Conservation (phyloP, 1,140 invertebrate species). For the Bombus breviceps region DNA sequence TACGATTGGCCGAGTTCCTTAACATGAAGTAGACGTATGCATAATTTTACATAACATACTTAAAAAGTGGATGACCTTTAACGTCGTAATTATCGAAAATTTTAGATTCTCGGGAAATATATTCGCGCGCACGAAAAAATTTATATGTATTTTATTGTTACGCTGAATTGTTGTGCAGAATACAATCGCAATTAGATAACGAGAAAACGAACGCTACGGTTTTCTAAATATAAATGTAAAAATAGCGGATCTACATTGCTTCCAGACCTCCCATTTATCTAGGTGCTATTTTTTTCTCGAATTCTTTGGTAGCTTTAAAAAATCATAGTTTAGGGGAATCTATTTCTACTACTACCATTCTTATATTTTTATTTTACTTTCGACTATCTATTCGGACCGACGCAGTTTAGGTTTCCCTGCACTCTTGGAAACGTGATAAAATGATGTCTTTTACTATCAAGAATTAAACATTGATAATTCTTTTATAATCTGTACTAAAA, state of each 20-base stretch:
- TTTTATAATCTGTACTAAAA: neutral
- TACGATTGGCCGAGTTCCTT: conserved; percentile 17
- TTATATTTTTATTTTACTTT: neutral
- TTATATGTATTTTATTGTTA: neutral
- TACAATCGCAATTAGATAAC: too few relatives aligned
- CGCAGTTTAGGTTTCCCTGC: neutral
- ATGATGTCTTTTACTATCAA: neutral
- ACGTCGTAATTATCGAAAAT: neutral
- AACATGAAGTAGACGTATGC: neutral
- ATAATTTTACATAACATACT: neutral
- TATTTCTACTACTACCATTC: neutral
- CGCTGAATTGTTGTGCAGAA: neutral
- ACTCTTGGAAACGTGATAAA: neutral
- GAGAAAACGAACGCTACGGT: neutral
- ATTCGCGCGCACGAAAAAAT: neutral
- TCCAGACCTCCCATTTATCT: neutral
- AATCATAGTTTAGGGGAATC: neutral
- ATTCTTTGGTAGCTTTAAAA: neutral
- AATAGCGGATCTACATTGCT: neutral
- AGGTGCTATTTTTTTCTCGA: neutral
- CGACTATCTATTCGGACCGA: neutral
- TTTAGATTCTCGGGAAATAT: neutral
- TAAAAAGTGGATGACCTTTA: neutral
- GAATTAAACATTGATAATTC: too few relatives aligned
- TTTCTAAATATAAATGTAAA: neutral